Evolutionary conservation across 2,888 invertebrate species (phyloP).

Genomic region (Drosophila putrida): DNA sequence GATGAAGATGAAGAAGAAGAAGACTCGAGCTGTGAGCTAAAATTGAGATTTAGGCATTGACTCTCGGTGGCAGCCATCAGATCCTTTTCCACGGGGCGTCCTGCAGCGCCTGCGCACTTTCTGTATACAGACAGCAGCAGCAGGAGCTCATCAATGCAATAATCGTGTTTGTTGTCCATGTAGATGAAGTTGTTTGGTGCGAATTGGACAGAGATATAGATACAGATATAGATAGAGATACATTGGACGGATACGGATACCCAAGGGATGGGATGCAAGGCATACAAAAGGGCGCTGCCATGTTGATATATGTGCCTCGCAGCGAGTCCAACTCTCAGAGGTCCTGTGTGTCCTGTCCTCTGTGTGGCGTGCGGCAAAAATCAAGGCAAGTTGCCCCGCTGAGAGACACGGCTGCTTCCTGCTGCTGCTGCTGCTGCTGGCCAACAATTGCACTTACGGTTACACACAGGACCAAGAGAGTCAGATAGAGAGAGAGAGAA

Average conservation of each 20-base stretch:
- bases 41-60: conserved; percentile 3
- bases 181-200: conserved; percentile 72
- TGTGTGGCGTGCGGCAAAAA: conserved; percentile 72
- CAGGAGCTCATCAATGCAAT: conserved; percentile 84
- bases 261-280: conserved; percentile 58
- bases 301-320: conserved; percentile 61
- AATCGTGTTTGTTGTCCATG: conserved; percentile 69
- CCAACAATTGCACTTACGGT: conserved; percentile 61
- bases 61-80: conserved; percentile 46
- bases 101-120: conserved; percentile 77
- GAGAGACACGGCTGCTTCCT: conserved; percentile 63
- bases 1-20: not conserved
- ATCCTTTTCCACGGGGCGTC: conserved; percentile 56
- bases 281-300: conserved; percentile 57
- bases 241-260: conserved; percentile 9
- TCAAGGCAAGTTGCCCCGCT: conserved; percentile 75
- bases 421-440: conserved; percentile 51
- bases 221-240: conserved; percentile 9
- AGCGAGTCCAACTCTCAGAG: conserved; percentile 22
- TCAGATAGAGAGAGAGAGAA: too few species aligned
- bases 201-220: conserved; percentile 47
- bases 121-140: conserved; percentile 82
- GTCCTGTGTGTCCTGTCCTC: conserved; percentile 40
- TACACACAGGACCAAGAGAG: conserved; percentile 40
- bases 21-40: too few species aligned